These are phyloP conservation scores for Limonius californicus DNA, from an alignment of 1,140 invertebrate genomes.

Conservation along the genomic window DNA sequence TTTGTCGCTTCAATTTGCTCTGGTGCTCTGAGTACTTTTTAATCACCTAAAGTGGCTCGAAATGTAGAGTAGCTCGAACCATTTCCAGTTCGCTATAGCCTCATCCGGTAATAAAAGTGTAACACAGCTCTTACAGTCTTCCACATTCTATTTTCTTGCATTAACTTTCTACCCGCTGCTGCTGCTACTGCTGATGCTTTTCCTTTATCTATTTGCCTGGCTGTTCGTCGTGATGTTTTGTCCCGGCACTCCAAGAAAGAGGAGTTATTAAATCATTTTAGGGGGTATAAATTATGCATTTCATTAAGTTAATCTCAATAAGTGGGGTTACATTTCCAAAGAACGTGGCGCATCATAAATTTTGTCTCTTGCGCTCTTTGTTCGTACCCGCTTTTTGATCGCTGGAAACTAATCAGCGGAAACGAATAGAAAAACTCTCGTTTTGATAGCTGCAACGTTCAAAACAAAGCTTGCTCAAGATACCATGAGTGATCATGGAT, in stretches of 20 bases:
- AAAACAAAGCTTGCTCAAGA: no score
- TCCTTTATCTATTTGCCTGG: slow-evolving; percentile 15
- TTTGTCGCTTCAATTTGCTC: slow-evolving; percentile 6
- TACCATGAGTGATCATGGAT: no score
- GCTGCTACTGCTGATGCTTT: not conserved
- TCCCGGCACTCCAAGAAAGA: not conserved
- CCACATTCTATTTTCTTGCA: slow-evolving; percentile 14
- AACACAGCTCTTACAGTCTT: slow-evolving; percentile 7
- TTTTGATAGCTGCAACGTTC: no score
- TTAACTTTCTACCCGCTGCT: slow-evolving; percentile 1
- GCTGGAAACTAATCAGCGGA: not conserved
- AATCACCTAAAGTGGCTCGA: slow-evolving; percentile 33
- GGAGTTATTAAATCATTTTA: slow-evolving; percentile 10
- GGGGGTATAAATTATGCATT: slow-evolving; percentile 10
- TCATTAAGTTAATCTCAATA: slow-evolving; percentile 15
- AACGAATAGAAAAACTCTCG: not conserved
- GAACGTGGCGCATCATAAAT: not conserved
- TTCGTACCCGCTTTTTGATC: not conserved
- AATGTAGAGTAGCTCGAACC: slow-evolving; percentile 34
- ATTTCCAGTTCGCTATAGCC: slow-evolving; percentile 12
- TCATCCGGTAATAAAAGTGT: slow-evolving; percentile 20
- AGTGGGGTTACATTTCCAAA: slow-evolving; percentile 5
- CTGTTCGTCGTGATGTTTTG: not conserved
- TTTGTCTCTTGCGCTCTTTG: not conserved
- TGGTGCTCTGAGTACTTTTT: slow-evolving; percentile 29